phyloP scores from a whole-genome alignment of 2,113 vertebrate genomes.

The Barbus barbus region DNA sequence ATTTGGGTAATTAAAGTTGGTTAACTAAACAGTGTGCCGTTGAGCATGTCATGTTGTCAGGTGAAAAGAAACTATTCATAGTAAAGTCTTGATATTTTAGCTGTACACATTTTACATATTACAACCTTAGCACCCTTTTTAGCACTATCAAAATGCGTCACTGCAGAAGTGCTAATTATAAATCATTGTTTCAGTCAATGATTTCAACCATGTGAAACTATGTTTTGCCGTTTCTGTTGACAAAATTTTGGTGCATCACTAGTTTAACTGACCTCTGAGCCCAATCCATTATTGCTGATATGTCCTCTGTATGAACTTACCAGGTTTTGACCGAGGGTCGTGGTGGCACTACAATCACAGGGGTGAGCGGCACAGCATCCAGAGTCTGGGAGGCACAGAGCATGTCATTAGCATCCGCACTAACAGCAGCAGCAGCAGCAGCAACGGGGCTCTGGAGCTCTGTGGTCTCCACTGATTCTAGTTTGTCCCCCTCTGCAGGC shows the following conservation, averaged over 20 bases:
- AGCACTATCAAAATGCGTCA: background rate
- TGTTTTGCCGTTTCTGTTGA: background rate
- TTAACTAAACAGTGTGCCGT: too few species aligned
- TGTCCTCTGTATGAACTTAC: conserved; percentile 47
- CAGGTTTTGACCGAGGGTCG: conserved; percentile 52
- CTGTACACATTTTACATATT: too few species aligned
- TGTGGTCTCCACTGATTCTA: conserved; percentile 4
- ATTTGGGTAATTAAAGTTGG: too few species aligned
- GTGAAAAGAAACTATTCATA: too few species aligned
- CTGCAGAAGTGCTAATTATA: background rate
- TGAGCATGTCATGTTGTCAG: too few species aligned
- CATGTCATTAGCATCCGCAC: conserved; percentile 71
- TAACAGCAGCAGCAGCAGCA: conserved; percentile 30
- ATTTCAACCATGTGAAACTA: background rate
- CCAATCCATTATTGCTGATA: background rate
- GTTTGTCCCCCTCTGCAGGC: conserved; percentile 39
- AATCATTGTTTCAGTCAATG: background rate
- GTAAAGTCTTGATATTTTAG: too few species aligned
- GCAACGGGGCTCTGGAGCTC: conserved; percentile 14
- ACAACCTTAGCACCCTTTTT: background rate
- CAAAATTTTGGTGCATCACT: background rate
- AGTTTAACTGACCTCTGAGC: background rate
- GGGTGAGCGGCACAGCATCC: conserved; percentile 76
- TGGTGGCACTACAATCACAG: conserved; percentile 68
- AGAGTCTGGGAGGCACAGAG: conserved; percentile 78